Percentiles rank a stretch among this genome's conserved stretches.
Conservation (phyloP, 2,888 invertebrate genomes). For the Psylliodes chrysocephalus region DNA sequence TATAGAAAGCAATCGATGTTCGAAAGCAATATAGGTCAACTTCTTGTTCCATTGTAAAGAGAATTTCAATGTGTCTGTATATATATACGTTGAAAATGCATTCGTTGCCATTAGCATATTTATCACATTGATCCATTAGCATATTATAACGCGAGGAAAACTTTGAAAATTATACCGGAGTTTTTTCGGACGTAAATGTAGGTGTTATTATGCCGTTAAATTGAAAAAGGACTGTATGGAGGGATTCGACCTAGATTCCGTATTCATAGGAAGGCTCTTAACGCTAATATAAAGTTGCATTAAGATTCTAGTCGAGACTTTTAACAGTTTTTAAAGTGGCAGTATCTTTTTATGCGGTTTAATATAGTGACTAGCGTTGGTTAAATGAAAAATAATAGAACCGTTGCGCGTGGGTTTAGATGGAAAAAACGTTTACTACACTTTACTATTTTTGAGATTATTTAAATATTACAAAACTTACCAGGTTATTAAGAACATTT, state of each 20-base stretch:
- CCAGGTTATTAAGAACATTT: too few species aligned
- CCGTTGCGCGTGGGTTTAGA: too few species aligned
- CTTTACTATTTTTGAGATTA: too few species aligned
- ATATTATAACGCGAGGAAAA: constrained; percentile 27
- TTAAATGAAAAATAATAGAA: neutral
- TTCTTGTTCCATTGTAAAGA: neutral
- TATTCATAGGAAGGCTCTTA: constrained; percentile 4
- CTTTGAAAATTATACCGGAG: constrained; percentile 24
- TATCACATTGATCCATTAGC: constrained; percentile 26
- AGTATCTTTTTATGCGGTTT: neutral
- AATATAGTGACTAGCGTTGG: neutral
- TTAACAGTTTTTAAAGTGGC: neutral
- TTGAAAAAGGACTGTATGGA: constrained; percentile 21
- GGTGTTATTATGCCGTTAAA: constrained; percentile 17
- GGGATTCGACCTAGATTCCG: constrained; percentile 5
- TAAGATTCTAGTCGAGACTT: neutral
- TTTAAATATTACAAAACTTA: too few species aligned
- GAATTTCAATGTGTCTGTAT: constrained; percentile 3
- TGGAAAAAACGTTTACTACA: too few species aligned
- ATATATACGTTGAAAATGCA: constrained; percentile 17
- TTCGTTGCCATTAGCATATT: constrained; percentile 24
- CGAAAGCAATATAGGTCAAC: constrained; percentile 9
- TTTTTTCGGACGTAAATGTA: constrained; percentile 8
- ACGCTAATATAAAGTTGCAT: neutral
- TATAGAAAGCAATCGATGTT: neutral